These are phyloP conservation scores for Teleogryllus occipitalis DNA, from an alignment of 1,140 invertebrate genomes.

Conservation along the genomic window DNA sequence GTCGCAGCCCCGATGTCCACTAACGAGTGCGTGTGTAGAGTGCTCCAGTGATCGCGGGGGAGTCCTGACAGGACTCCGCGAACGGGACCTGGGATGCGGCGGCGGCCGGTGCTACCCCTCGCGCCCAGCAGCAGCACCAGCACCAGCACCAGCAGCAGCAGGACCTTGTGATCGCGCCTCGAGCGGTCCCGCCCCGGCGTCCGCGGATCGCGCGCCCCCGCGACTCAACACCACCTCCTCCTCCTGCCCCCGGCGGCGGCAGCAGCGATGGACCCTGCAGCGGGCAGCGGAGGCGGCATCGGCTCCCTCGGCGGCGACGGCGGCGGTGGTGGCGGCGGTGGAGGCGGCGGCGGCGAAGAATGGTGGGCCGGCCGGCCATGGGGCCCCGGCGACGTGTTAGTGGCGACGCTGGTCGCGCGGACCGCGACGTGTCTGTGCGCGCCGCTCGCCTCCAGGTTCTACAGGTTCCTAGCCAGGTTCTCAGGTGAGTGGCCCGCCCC, in stretches of 20 bases:
- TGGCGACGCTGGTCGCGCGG: conserved; percentile 14
- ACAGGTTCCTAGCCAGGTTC: conserved; percentile 22
- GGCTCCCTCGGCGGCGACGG: neutral
- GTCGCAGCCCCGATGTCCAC: neutral
- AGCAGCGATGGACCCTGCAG: neutral
- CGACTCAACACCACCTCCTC: neutral
- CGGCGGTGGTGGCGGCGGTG: no score
- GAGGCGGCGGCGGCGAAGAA: neutral
- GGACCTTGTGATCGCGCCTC: neutral
- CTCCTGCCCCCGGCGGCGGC: no score
- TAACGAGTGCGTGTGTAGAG: neutral
- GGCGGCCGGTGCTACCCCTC: no score
- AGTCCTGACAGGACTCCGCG: neutral
- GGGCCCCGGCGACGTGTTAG: conserved; percentile 9
- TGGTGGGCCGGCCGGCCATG: neutral
- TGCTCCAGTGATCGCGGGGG: neutral
- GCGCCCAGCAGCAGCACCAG: no score
- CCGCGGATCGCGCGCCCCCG: neutral
- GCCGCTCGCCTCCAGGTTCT: conserved; percentile 17
- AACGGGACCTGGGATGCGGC: neutral
- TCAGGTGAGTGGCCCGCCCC: conserved; percentile 21
- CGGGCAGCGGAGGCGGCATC: no score
- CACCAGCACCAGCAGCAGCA: no score
- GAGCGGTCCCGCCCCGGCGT: no score
- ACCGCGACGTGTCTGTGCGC: conserved; percentile 17